These are phyloP conservation scores for Sinotaia quadrata DNA, from an alignment of 2,888 invertebrate genomes.

Conservation along the genomic window DNA sequence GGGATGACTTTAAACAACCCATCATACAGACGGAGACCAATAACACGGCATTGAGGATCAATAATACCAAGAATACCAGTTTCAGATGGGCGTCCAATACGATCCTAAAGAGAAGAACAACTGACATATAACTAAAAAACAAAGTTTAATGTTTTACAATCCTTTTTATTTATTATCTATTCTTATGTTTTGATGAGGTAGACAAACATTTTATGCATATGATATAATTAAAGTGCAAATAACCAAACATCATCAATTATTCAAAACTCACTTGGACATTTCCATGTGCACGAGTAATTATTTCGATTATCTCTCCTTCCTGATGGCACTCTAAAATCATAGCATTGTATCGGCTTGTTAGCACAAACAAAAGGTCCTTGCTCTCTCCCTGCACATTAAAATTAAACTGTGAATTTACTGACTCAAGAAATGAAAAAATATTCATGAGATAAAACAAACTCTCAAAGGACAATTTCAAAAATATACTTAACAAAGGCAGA, in stretches of 20 bases:
- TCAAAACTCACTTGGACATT: constrained; percentile 81
- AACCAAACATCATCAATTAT: background rate
- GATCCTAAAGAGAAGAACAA: constrained; percentile 76
- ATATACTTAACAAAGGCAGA: too few species aligned
- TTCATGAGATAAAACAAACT: too few species aligned
- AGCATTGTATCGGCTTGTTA: constrained; percentile 95
- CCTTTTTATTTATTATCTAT: background rate
- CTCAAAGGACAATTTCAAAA: too few species aligned
- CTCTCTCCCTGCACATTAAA: constrained; percentile 82
- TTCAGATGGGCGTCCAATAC: constrained; percentile 94
- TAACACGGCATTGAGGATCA: constrained; percentile 94
- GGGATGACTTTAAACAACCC: constrained; percentile 98
- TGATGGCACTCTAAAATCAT: constrained; percentile 93
- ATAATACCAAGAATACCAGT: constrained; percentile 96
- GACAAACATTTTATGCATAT: background rate
- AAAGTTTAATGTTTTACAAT: background rate
- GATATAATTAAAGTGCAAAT: background rate
- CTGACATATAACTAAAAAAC: too few species aligned
- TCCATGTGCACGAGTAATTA: constrained; percentile 95
- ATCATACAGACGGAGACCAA: constrained; percentile 95
- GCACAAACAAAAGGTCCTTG: constrained; percentile 92
- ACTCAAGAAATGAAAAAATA: too few species aligned
- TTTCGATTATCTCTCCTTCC: constrained; percentile 84
- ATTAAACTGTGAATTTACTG: too few species aligned
- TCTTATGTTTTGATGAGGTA: background rate